Percentiles rank a stretch among this genome's conserved stretches.
Conservation (phyloP, 2,888 invertebrate genomes). For the Drosophila nr. perissopoda region DNA sequence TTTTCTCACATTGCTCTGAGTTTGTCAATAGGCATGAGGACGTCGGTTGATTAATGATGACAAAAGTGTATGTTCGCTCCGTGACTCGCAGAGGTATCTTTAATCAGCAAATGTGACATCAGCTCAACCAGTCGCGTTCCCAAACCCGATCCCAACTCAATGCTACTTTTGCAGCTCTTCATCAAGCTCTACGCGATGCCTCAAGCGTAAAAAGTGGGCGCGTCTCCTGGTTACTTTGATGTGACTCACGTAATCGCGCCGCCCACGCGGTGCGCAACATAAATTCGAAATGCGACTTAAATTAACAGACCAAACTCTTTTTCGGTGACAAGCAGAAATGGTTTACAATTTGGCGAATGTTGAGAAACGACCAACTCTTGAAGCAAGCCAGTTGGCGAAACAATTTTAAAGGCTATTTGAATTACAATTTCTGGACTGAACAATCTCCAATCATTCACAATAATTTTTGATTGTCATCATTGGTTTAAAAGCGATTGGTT, state of each 20-base stretch:
- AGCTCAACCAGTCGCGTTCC: slow-evolving; percentile 19
- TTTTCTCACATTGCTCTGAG: slow-evolving; percentile 58
- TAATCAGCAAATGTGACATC: slow-evolving; percentile 73
- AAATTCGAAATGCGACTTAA: slow-evolving; percentile 49
- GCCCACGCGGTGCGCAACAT: slow-evolving; percentile 39
- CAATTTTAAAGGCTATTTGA: background rate
- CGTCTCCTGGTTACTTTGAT: slow-evolving; percentile 70
- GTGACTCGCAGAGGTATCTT: slow-evolving; percentile 41
- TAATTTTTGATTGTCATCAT: slow-evolving; percentile 4
- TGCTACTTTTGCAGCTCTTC: slow-evolving; percentile 29
- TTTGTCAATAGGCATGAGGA: slow-evolving; percentile 59
- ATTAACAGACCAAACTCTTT: slow-evolving; percentile 63
- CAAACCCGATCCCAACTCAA: slow-evolving; percentile 1
- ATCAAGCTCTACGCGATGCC: slow-evolving; percentile 50
- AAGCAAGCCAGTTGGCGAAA: background rate
- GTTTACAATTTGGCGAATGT: slow-evolving; percentile 9
- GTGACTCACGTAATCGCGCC: slow-evolving; percentile 66
- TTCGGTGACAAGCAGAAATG: slow-evolving; percentile 15
- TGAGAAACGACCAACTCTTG: background rate
- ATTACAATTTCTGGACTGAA: background rate
- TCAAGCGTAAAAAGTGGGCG: slow-evolving; percentile 65
- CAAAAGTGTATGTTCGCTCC: slow-evolving; percentile 52
- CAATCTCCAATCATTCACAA: background rate
- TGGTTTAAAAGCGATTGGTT: slow-evolving; percentile 1
- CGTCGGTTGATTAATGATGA: slow-evolving; percentile 76